phyloP scores from a whole-genome alignment of 2,888 invertebrate species.

The Mycalesis mineus region DNA sequence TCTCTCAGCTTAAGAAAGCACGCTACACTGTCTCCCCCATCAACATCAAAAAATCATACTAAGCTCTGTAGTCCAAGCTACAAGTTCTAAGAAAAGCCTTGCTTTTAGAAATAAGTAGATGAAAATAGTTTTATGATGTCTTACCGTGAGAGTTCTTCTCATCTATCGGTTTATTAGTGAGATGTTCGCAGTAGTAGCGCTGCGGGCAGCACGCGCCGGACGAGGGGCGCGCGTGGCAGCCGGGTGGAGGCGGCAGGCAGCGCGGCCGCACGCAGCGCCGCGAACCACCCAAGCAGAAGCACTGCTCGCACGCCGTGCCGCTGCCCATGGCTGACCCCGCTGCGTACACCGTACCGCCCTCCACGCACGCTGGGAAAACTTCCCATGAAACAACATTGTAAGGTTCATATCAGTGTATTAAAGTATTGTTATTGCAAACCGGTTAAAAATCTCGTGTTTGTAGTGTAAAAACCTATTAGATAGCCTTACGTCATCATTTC shows the following conservation, averaged over 20 bases:
- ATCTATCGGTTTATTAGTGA: conserved; percentile 36
- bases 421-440: too few relatives aligned
- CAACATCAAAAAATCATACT: too few relatives aligned
- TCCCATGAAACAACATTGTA: conserved; percentile 8
- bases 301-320: conserved; percentile 88
- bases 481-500: too few relatives aligned
- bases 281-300: conserved; percentile 87
- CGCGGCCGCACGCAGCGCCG: conserved; percentile 88
- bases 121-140: not conserved
- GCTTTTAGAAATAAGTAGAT: too few relatives aligned
- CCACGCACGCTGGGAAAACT: conserved; percentile 81
- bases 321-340: conserved; percentile 91
- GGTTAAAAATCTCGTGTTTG: too few relatives aligned
- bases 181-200: conserved; percentile 82
- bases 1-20: too few relatives aligned
- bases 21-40: too few relatives aligned
- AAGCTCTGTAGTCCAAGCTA: too few relatives aligned
- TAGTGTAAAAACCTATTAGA: too few relatives aligned
- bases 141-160: conserved; percentile 44
- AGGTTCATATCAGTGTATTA: not conserved
- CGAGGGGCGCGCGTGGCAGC: conserved; percentile 81
- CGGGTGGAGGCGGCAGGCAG: conserved; percentile 86
- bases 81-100: too few relatives aligned
- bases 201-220: conserved; percentile 88
- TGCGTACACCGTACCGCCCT: conserved; percentile 84